Percentiles rank a stretch among this genome's conserved stretches.
Conservation (phyloP, 1,140 invertebrate species). For the Drosophila teissieri region DNA sequence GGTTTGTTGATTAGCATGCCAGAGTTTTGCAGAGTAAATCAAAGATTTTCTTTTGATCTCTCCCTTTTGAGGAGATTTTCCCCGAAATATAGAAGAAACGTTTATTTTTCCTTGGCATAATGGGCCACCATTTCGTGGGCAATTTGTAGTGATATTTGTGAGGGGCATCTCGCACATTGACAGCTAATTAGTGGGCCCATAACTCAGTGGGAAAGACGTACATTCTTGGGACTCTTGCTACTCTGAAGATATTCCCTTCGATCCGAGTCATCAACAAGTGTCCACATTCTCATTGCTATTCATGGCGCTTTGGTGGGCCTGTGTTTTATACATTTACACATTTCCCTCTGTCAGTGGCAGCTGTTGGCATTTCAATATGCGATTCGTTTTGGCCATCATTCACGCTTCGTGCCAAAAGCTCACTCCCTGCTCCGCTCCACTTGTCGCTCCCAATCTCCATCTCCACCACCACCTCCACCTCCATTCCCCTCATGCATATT, state of each 20-base stretch:
- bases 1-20: not conserved
- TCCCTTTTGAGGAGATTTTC: slow-evolving; percentile 4
- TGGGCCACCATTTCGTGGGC: slow-evolving; percentile 66
- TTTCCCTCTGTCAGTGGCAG: slow-evolving; percentile 67
- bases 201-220: slow-evolving; percentile 50
- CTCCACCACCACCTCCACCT: too few relatives aligned
- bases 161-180: slow-evolving; percentile 67
- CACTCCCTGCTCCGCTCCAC: slow-evolving; percentile 45
- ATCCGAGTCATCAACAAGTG: slow-evolving; percentile 67
- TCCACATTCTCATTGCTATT: slow-evolving; percentile 72
- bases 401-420: slow-evolving; percentile 75
- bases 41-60: not conserved
- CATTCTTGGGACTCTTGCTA: not conserved
- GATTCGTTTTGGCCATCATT: slow-evolving; percentile 76
- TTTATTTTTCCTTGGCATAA: not conserved
- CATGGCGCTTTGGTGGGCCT: slow-evolving; percentile 38
- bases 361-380: slow-evolving; percentile 79
- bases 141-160: slow-evolving; percentile 76
- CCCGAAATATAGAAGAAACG: not conserved
- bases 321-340: not conserved
- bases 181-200: slow-evolving; percentile 83
- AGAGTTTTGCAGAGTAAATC: not conserved
- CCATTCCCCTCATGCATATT: slow-evolving; percentile 71
- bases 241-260: slow-evolving; percentile 23
- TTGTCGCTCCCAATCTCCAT: slow-evolving; percentile 45